Percentiles rank a stretch among this genome's conserved stretches.
Conservation (phyloP, 2,888 invertebrate species). For the Colostygia pectinataria region DNA sequence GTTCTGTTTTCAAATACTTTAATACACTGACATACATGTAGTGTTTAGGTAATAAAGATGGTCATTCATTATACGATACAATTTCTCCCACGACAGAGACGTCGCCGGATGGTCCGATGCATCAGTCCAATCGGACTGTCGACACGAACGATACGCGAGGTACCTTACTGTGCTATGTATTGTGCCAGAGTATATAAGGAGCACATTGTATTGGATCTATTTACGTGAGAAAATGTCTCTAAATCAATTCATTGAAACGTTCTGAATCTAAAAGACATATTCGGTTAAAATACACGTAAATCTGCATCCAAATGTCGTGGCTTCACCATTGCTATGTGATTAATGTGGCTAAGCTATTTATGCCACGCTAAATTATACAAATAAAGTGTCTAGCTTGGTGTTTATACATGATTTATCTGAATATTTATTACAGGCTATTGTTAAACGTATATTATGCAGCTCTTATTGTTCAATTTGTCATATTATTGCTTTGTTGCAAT, state of each 20-base stretch:
- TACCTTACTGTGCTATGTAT: constrained; percentile 35
- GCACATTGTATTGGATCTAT: constrained; percentile 28
- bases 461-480: constrained; percentile 31
- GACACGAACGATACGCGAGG: constrained; percentile 59
- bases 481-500: constrained; percentile 31
- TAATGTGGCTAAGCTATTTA: constrained; percentile 31
- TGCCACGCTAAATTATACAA: constrained; percentile 30
- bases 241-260: neutral
- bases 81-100: constrained; percentile 62
- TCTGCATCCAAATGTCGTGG: constrained; percentile 26
- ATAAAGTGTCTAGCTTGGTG: constrained; percentile 25
- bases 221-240: constrained; percentile 18
- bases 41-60: constrained; percentile 20
- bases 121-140: constrained; percentile 71
- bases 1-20: too few species aligned
- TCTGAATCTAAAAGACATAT: neutral
- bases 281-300: constrained; percentile 20
- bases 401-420: constrained; percentile 15
- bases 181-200: constrained; percentile 17
- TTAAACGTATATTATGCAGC: constrained; percentile 26
- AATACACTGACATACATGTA: too few species aligned
- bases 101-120: constrained; percentile 72
- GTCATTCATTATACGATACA: constrained; percentile 22
- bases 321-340: constrained; percentile 31
- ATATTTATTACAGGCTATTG: constrained; percentile 27